Conservation (phyloP, 2,797 vertebrate species). For the Mormyrops boulengeri region DNA sequence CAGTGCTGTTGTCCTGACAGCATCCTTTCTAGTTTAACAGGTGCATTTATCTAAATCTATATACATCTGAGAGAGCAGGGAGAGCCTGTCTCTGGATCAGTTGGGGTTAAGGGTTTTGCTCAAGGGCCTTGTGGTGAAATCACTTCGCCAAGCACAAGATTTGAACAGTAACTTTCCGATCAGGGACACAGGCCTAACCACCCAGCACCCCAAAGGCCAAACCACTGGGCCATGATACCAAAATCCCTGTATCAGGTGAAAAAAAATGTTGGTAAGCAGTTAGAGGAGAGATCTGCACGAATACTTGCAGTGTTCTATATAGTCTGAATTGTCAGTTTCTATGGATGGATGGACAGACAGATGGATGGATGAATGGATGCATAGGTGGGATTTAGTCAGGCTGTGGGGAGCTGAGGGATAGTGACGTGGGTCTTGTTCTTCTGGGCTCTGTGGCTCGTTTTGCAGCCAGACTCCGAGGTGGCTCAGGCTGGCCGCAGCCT, state of each 20-base stretch:
- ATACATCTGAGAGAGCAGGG: neutral
- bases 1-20: neutral
- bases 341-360: neutral
- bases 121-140: neutral
- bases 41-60: neutral
- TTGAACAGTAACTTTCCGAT: neutral
- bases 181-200: neutral
- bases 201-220: neutral
- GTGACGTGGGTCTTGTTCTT: neutral
- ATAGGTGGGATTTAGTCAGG: neutral
- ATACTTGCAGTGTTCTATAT: neutral
- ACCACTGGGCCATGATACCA: neutral
- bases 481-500: constrained; percentile 88
- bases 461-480: constrained; percentile 91
- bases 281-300: neutral
- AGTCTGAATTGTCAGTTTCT: neutral
- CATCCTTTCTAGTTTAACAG: neutral
- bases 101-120: neutral
- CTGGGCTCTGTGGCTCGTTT: constrained; percentile 13
- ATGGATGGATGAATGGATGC: neutral
- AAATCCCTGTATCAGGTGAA: neutral
- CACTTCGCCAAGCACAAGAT: neutral
- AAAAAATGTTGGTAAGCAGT: neutral
- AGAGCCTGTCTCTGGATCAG: neutral
- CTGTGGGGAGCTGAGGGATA: neutral